Percentiles rank a stretch among this genome's conserved stretches.
phyloP scores from a whole-genome alignment of 2,888 invertebrate genomes.

The Drosophila lutescens region DNA sequence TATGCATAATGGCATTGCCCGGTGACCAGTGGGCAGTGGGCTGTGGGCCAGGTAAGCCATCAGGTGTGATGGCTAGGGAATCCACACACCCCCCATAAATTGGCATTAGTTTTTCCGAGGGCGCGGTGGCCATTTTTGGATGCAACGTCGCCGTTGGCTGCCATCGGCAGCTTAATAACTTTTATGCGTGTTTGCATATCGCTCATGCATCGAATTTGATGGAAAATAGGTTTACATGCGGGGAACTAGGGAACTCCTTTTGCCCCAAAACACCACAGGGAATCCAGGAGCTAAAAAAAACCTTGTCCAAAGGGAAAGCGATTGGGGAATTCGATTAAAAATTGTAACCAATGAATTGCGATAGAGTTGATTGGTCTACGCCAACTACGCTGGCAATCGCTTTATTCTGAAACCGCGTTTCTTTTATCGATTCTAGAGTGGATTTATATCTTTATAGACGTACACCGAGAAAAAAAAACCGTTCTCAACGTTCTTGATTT shows the following conservation, averaged over 20 bases:
- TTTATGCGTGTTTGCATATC: slow-evolving; percentile 80
- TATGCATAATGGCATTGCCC: slow-evolving; percentile 56
- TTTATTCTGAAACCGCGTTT: background rate
- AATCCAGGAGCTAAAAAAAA: background rate
- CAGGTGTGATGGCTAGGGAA: slow-evolving; percentile 4
- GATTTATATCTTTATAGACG: background rate
- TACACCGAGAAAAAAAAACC: too few relatives aligned
- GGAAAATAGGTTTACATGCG: slow-evolving; percentile 44
- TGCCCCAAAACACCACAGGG: slow-evolving; percentile 7
- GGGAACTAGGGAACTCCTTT: background rate
- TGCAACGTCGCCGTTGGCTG: slow-evolving; percentile 61
- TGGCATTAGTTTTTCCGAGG: slow-evolving; percentile 64
- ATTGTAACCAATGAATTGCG: slow-evolving; percentile 11
- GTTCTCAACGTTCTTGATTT: too few relatives aligned
- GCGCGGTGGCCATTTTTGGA: slow-evolving; percentile 38
- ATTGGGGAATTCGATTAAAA: slow-evolving; percentile 33
- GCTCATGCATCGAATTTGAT: slow-evolving; percentile 58
- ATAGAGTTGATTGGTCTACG: slow-evolving; percentile 10
- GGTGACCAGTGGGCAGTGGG: too few relatives aligned
- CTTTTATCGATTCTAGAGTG: background rate
- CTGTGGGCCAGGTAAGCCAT: slow-evolving; percentile 22
- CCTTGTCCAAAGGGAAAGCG: slow-evolving; percentile 10
- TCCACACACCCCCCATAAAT: slow-evolving; percentile 62
- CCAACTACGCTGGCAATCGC: background rate
- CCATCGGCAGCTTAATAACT: slow-evolving; percentile 70